Conservation (phyloP, 2,113 vertebrate species). For the Gracilinanus agilis region DNA sequence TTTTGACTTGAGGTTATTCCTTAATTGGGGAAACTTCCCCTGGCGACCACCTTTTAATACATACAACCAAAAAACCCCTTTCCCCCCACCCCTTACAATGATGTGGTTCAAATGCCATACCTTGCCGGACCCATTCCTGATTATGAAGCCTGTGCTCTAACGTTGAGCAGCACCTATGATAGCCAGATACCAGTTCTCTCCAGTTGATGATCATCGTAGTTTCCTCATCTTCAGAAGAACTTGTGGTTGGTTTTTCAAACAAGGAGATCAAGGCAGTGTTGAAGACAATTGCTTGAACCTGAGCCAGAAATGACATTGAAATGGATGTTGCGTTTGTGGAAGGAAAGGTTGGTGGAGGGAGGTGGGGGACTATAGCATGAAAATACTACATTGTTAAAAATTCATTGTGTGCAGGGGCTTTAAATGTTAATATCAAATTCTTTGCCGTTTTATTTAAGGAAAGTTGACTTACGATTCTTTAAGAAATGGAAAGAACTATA, state of each 20-base stretch:
- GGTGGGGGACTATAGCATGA: neutral
- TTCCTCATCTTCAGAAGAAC: constrained; percentile 77
- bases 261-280: constrained; percentile 82
- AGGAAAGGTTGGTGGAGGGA: neutral
- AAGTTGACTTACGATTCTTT: neutral
- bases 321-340: neutral
- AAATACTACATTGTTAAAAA: neutral
- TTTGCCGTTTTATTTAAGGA: constrained; percentile 25
- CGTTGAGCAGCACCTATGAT: constrained; percentile 85
- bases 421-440: constrained; percentile 5
- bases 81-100: too few relatives aligned
- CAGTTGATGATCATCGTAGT: constrained; percentile 84
- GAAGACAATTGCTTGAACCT: constrained; percentile 87
- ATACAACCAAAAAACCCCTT: too few relatives aligned
- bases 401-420: constrained; percentile 8
- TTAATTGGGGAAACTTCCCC: too few relatives aligned
- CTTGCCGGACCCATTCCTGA: constrained; percentile 89
- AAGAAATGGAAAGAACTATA: constrained; percentile 11
- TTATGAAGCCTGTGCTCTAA: constrained; percentile 84
- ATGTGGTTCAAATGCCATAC: constrained; percentile 73
- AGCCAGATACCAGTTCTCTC: constrained; percentile 86
- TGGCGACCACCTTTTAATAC: too few relatives aligned
- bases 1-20: too few relatives aligned
- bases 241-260: constrained; percentile 78
- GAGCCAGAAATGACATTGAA: constrained; percentile 38